These are phyloP conservation scores for Triplophysa bombifrons DNA, from an alignment of 2,797 vertebrate genomes.

Conservation along the genomic window DNA sequence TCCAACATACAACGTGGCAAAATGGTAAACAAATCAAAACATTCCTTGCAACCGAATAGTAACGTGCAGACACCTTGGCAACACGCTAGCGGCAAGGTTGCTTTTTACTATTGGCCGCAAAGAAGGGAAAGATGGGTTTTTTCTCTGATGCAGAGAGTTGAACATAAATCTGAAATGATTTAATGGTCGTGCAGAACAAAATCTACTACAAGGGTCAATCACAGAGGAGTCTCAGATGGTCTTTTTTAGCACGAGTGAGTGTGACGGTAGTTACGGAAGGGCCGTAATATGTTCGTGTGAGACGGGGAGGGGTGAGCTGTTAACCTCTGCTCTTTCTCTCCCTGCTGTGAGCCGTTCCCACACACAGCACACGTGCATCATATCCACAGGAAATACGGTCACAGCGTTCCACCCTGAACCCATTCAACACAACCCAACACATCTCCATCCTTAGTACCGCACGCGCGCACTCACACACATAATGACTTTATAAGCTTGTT, in stretches of 20 bases:
- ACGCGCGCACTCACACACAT: background rate
- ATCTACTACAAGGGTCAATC: slow-evolving; percentile 29
- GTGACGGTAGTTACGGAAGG: slow-evolving; percentile 24
- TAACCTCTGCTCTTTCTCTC: slow-evolving; percentile 66
- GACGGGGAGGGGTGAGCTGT: slow-evolving; percentile 54
- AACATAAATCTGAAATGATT: slow-evolving; percentile 20
- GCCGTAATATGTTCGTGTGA: slow-evolving; percentile 58
- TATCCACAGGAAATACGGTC: slow-evolving; percentile 28
- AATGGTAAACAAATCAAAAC: too few relatives aligned
- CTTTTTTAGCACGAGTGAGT: slow-evolving; percentile 53
- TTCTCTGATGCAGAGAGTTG: background rate
- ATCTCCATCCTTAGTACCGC: background rate
- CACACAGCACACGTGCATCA: slow-evolving; percentile 43
- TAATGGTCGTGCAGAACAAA: slow-evolving; percentile 11
- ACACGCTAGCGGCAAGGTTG: background rate
- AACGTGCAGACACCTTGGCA: too few relatives aligned
- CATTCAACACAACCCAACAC: background rate
- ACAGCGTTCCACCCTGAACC: background rate
- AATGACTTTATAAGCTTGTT: too few relatives aligned
- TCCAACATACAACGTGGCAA: too few relatives aligned
- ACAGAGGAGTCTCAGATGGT: slow-evolving; percentile 58
- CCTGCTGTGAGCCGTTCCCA: slow-evolving; percentile 53
- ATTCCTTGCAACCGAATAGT: too few relatives aligned
- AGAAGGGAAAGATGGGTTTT: background rate
- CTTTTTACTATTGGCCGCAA: background rate